Conservation (phyloP, 2,888 invertebrate species). For the Neoitamus cyanurus region DNA sequence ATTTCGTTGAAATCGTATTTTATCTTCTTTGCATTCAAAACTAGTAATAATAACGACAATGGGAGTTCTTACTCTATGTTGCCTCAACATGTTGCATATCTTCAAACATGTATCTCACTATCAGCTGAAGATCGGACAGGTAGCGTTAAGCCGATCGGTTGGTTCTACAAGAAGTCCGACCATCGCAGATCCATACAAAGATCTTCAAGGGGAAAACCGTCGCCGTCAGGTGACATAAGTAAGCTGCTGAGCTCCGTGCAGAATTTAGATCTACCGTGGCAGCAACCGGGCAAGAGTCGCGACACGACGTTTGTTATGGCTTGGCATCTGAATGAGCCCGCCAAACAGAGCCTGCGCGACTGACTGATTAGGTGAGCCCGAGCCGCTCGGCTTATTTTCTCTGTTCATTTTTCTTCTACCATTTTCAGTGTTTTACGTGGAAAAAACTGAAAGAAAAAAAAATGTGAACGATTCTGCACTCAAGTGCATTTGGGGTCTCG, state of each 20-base stretch:
- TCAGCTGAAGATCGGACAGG: not conserved
- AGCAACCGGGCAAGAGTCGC: not conserved
- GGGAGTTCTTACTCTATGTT: no score
- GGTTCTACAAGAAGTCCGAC: not conserved
- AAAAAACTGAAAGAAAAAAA: not conserved
- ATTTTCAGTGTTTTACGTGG: not conserved
- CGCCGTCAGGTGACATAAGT: not conserved
- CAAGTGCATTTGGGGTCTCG: not conserved
- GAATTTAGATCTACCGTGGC: not conserved
- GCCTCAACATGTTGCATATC: not conserved
- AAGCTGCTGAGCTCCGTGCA: not conserved
- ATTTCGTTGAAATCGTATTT: no score
- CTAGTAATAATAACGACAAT: no score
- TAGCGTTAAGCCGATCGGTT: not conserved
- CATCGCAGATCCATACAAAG: not conserved
- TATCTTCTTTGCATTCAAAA: no score
- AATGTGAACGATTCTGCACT: not conserved
- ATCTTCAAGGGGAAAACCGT: not conserved
- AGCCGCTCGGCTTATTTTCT: not conserved
- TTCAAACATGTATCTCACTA: not conserved
- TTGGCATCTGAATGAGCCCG: not conserved
- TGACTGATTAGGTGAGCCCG: slow-evolving; percentile 22
- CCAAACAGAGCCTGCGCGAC: not conserved
- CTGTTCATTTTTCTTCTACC: not conserved
- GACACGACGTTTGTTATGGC: not conserved